These are phyloP conservation scores for Girardinichthys multiradiatus DNA, from an alignment of 2,113 vertebrate genomes.

Conservation along the genomic window DNA sequence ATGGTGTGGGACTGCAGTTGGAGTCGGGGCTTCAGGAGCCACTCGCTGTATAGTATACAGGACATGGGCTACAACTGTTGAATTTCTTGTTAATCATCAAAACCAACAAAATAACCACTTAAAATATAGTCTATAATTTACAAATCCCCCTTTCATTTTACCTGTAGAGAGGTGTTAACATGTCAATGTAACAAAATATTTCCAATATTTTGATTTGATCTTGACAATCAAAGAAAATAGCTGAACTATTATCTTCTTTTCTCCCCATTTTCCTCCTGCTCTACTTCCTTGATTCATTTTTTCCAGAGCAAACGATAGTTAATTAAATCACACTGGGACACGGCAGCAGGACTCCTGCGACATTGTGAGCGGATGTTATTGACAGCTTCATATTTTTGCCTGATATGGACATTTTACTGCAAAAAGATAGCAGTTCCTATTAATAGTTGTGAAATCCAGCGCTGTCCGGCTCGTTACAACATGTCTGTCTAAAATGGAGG, in stretches of 20 bases:
- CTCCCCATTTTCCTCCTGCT: background rate
- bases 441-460: constrained; percentile 3
- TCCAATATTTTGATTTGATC: no score
- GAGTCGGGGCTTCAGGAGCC: no score
- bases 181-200: no score
- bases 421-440: background rate
- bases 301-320: background rate
- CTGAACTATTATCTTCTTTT: background rate
- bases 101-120: no score
- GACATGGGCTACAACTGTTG: no score
- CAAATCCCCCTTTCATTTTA: no score
- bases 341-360: background rate
- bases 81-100: no score
- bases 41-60: no score
- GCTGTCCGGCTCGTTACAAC: background rate
- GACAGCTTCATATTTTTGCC: background rate
- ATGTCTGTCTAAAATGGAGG: background rate
- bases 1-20: no score
- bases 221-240: background rate
- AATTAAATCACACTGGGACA: background rate
- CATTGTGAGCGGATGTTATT: background rate
- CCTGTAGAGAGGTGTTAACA: no score
- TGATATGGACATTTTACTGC: background rate
- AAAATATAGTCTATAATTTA: no score
- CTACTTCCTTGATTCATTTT: background rate